Conservation (phyloP, 2,797 vertebrate genomes). For the Hylomyscus alleni region DNA sequence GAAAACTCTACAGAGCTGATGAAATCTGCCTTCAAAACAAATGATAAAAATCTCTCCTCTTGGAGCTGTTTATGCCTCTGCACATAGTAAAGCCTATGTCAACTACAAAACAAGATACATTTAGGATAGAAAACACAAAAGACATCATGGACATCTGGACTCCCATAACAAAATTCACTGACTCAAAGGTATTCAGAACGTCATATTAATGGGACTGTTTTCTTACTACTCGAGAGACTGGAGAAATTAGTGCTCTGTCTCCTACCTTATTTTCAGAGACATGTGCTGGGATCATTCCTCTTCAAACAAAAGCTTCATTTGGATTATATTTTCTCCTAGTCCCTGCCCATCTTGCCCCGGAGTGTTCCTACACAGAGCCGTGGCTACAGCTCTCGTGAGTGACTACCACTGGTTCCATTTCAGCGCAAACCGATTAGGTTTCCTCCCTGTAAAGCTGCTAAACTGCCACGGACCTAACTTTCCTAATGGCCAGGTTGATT, state of each 20-base stretch:
- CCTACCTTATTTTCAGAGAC: slow-evolving; percentile 3
- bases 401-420: not conserved
- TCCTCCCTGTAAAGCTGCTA: not conserved
- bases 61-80: not conserved
- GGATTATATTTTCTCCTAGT: not conserved
- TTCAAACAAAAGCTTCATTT: slow-evolving; percentile 40
- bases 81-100: not conserved
- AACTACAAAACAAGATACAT: slow-evolving; percentile 1
- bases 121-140: slow-evolving; percentile 30
- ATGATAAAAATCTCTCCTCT: not conserved
- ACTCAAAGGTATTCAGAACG: not conserved
- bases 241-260: not conserved
- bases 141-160: not conserved
- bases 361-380: fast-evolving
- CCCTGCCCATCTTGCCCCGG: not conserved
- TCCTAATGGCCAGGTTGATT: not conserved
- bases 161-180: not conserved
- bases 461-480: not conserved
- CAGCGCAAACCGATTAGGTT: not conserved
- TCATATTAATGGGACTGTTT: not conserved
- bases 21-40: slow-evolving; percentile 50
- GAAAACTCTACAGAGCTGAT: not conserved
- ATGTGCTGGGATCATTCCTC: not conserved
- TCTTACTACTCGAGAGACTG: not conserved
- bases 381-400: not conserved